phyloP scores from a whole-genome alignment of 2,888 invertebrate species.

The Candidula unifasciata region DNA sequence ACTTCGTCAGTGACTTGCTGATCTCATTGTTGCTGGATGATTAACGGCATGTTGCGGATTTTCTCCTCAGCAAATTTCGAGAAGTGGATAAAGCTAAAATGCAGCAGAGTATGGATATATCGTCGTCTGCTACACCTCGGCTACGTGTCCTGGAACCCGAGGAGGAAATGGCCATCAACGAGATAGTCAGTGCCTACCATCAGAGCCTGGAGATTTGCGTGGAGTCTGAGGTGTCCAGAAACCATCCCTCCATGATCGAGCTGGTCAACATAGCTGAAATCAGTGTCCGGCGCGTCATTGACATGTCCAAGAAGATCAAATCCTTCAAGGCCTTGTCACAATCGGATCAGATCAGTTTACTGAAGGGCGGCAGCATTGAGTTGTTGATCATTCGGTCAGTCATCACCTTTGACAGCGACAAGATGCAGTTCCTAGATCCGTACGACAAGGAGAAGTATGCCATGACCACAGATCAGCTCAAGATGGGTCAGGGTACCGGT shows the following conservation, averaged over 20 bases:
- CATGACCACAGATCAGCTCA: constrained; percentile 92
- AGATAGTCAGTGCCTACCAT: constrained; percentile 74
- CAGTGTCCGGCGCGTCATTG: constrained; percentile 85
- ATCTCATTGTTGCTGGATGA: too few relatives aligned
- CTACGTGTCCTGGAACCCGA: constrained; percentile 68
- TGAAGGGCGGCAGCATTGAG: constrained; percentile 97
- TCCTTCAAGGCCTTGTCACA: constrained; percentile 96
- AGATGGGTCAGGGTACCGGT: constrained; percentile 83
- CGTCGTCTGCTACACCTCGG: constrained; percentile 60
- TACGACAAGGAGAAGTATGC: constrained; percentile 80
- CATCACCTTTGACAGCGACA: constrained; percentile 93
- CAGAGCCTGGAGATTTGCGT: constrained; percentile 76
- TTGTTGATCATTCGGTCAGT: constrained; percentile 96
- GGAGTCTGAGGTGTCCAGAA: constrained; percentile 70
- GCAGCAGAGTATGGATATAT: constrained; percentile 69
- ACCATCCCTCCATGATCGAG: constrained; percentile 72
- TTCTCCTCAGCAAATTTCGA: constrained; percentile 64
- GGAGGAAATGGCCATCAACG: constrained; percentile 73
- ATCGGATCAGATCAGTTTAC: constrained; percentile 91
- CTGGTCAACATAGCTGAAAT: constrained; percentile 78
- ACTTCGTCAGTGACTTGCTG: too few relatives aligned
- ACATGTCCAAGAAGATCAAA: constrained; percentile 81
- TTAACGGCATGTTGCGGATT: background rate
- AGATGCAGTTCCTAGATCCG: constrained; percentile 89
- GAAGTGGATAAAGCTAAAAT: constrained; percentile 64